Base-by-base conservation (phyloP, 1,140 invertebrate species). In the Dreissena rostriformis region DNA sequence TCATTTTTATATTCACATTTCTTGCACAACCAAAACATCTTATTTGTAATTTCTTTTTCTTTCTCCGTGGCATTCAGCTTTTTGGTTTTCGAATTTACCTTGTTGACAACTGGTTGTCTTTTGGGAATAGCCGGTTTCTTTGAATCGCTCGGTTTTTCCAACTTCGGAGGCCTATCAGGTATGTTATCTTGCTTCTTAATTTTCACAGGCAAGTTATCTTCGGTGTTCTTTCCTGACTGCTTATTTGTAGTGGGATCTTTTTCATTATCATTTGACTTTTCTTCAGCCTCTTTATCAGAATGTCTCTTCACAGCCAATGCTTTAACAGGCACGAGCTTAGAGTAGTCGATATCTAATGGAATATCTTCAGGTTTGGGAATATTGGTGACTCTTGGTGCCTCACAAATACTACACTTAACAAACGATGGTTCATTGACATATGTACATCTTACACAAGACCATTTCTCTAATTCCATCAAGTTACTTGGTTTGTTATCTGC, bases 351-450 rank as follows among this genome's bases (percentile, higher is more conserved):
- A 22, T 86, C 85, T 57, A 80, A 78, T 39, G 87, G 86, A 29
- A 88, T 77, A 57, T 72, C 74, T 26, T 89, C 85, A n/a, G 85
- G 63, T 63, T 84, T 91, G 19, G 90, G 91, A 74, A 91, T 80
- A 24, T 86, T 87, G 19, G 82, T 52, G 19, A 84, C 63, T 67
- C 86, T 85, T 22, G 88, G 90, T 65, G 88, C 75, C 66, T 86
- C 87, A 85, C 91, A 92, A 57, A 92, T 71, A 7, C 55, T 28
- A 87, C 87, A 86, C 61, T 79, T 82, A 15, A 68, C 29, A 12
- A 55, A 73, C 17, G 75, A 26, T 22, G 49, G 67, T 15, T 63
- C 24, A 76, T 89, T 89, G 49, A 84, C 71, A 53, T 86, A 78
- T 61, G 86, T 87, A 81, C 90, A 91, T 61, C 84, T 88, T 24